These are phyloP conservation scores for Drosophila tropicalis DNA, from an alignment of 1,140 invertebrate genomes.

Conservation along the genomic window DNA sequence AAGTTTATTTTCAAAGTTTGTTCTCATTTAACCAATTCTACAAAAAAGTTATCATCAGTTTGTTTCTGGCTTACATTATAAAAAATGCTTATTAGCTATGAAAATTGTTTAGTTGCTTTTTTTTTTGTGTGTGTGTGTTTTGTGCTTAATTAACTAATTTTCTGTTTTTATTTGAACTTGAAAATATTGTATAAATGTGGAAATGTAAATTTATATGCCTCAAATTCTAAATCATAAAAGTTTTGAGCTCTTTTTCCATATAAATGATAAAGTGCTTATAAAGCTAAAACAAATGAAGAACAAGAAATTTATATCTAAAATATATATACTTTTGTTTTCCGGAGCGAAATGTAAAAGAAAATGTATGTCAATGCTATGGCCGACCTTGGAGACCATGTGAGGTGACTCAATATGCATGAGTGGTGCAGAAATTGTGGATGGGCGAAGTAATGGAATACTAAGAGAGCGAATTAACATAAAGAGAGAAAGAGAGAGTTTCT, in stretches of 20 bases:
- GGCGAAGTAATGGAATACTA: neutral
- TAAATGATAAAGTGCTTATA: conserved; percentile 31
- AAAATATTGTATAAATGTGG: conserved; percentile 29
- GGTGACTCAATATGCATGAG: neutral
- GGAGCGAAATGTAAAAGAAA: conserved; percentile 31
- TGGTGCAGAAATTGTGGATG: neutral
- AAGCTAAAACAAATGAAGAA: conserved; percentile 46
- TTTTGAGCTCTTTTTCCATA: conserved; percentile 30
- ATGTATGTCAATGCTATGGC: conserved; percentile 42
- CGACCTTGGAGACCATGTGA: neutral
- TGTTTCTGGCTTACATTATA: conserved; percentile 2
- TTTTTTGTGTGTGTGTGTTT: conserved; percentile 22
- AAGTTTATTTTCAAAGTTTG: conserved; percentile 70
- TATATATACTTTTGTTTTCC: conserved; percentile 16
- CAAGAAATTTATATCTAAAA: conserved; percentile 19
- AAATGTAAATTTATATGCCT: conserved; percentile 11
- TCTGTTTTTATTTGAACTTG: conserved; percentile 43
- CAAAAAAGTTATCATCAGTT: conserved; percentile 17
- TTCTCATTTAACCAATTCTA: conserved; percentile 47
- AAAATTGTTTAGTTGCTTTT: conserved; percentile 43
- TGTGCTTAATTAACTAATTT: conserved; percentile 62
- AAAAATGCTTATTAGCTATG: conserved; percentile 32
- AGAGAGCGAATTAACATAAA: conserved; percentile 26
- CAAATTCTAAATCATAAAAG: conserved; percentile 23
- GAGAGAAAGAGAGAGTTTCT: conserved; percentile 4